Evolutionary conservation across 53 echinoderm and acorn worm species (phyloP), one percentile per base, ranked within the genome.

Genomic region (Antedon mediterranea): DNA sequence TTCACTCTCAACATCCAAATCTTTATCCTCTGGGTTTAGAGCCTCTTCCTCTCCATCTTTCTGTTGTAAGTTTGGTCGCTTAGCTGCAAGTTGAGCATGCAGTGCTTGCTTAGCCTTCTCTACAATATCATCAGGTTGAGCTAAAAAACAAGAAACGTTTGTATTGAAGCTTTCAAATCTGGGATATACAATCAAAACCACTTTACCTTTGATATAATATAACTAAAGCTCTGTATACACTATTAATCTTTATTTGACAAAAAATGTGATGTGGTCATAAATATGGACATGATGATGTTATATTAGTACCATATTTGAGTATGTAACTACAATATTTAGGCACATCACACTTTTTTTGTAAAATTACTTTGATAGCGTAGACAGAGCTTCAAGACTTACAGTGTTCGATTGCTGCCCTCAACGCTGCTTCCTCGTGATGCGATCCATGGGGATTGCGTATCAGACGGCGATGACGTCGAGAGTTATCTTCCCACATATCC

Each of bases 401-500:
- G 78, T 95, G 95, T 77, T 95, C 89, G 31, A 95, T 92, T 74
- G 95, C 95, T 11, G 95, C 95, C 85, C 89, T 95, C 31, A 95
- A 84, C 0, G 95, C 86, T 30, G 92, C 95, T 73, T 95, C 98
- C 34, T 92, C 79, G 80, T 97, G 98, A 8, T 84, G 82, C 30
- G 93, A 89, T 30, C 98, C 98, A 31, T 86, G 71, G 7, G 98
- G 86, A 73, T 97, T 93, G 13, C 98, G 88, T 0, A 97, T 82
- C n/a, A 97, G 79, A 31, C 98, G 85, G 2, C 98, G 78, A 44
- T 92, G 91, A 23, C 98, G 87, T 30, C 98, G 71, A 0, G 91
- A 92, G 77, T 97, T 97, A 70, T 97, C 98, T 77, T 97, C 98
- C 98, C 98, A 97, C 80, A 90, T 92, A 57, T 97, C 98, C 31